These are phyloP conservation scores for Jaculus jaculus DNA, from an alignment of 2,113 vertebrate genomes.

Conservation along the genomic window DNA sequence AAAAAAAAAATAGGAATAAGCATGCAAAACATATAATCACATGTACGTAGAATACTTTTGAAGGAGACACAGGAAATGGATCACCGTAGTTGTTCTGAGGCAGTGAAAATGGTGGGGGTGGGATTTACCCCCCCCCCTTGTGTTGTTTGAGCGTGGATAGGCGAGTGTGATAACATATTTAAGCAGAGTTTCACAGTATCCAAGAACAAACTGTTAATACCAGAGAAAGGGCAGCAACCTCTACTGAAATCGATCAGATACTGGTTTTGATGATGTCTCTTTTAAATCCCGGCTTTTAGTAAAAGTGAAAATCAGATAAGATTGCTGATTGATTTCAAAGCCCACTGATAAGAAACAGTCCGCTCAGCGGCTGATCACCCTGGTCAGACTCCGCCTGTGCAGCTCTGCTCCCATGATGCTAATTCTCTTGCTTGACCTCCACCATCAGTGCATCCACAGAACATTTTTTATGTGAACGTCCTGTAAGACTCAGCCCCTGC, in stretches of 20 bases:
- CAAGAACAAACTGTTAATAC: not conserved
- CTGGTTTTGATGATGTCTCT: constrained; percentile 22
- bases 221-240: not conserved
- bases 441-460: not conserved
- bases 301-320: constrained; percentile 58
- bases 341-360: constrained; percentile 44
- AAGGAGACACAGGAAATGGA: not conserved
- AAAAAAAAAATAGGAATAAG: not conserved
- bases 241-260: not conserved
- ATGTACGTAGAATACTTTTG: not conserved
- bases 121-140: not conserved
- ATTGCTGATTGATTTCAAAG: constrained; percentile 62
- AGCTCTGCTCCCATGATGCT: not conserved
- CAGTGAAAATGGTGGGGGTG: not conserved
- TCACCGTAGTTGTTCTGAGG: not conserved
- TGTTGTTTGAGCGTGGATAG: not conserved
- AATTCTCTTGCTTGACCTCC: not conserved
- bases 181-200: not conserved
- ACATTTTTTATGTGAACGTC: not conserved
- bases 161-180: not conserved
- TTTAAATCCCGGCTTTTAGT: constrained; percentile 65
- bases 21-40: not conserved
- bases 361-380: not conserved
- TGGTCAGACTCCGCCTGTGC: not conserved
- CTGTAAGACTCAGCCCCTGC: not conserved